Evolutionary conservation across 2,797 vertebrate species (phyloP).

Genomic region (Coregonus ussuriensis): DNA sequence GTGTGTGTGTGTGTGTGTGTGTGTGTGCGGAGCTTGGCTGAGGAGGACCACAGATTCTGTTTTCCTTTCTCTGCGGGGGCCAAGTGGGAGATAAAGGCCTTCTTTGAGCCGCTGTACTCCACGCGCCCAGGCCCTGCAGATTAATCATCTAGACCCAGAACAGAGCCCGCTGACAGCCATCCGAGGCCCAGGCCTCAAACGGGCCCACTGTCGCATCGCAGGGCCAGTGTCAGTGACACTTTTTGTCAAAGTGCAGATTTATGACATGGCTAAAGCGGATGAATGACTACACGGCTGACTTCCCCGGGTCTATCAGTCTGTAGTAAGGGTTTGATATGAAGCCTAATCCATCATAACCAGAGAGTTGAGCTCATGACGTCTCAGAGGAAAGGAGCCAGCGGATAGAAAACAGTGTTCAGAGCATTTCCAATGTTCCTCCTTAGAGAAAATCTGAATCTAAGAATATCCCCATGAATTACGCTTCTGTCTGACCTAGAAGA

Average conservation of each 20-base stretch:
- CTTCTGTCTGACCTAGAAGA: slow-evolving; percentile 41
- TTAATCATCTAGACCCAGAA: slow-evolving; percentile 64
- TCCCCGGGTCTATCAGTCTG: slow-evolving; percentile 16
- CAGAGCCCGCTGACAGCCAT: slow-evolving; percentile 42
- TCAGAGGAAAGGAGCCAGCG: slow-evolving; percentile 1
- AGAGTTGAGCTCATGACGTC: slow-evolving; percentile 32
- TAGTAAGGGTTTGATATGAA: slow-evolving; percentile 24
- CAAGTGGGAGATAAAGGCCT: slow-evolving; percentile 43
- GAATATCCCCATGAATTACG: slow-evolving; percentile 30
- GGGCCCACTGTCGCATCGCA: slow-evolving; percentile 42
- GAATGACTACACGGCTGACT: slow-evolving; percentile 14
- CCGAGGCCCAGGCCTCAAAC: slow-evolving; percentile 43
- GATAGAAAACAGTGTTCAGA: slow-evolving; percentile 23
- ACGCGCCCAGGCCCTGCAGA: slow-evolving; percentile 31
- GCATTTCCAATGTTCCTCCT: slow-evolving; percentile 7
- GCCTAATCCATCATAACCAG: slow-evolving; percentile 47
- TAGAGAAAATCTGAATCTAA: slow-evolving; percentile 9
- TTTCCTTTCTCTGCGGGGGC: slow-evolving; percentile 56
- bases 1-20: no score
- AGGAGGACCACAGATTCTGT: slow-evolving; percentile 48
- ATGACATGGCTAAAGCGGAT: slow-evolving; percentile 36
- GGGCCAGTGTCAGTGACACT: slow-evolving; percentile 34
- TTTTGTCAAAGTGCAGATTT: slow-evolving; percentile 32
- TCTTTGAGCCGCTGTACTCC: slow-evolving; percentile 54
- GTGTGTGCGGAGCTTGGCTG: background rate